Base-by-base conservation (phyloP, 2,113 vertebrate genomes). In the Ictalurus punctatus region DNA sequence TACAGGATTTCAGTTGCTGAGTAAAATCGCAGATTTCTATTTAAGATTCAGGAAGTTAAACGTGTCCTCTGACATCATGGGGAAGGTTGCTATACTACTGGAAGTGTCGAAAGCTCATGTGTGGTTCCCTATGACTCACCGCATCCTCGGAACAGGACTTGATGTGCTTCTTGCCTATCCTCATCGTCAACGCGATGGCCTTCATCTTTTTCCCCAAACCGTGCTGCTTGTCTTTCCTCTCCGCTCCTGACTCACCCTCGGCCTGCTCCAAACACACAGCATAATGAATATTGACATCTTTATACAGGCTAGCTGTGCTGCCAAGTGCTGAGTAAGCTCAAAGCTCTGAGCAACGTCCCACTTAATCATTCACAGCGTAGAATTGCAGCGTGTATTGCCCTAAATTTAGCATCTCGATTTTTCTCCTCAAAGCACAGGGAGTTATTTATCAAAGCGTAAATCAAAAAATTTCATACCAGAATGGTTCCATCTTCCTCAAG, bases 121-220 rank as follows among this genome's bases (percentile, higher is more conserved):
- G 58, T 25, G 58, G 16, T 30, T 61, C 16, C 4, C 27, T 27
- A 61, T 85, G 37, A 94, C 95, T 97, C 94, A 99, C 98, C 84
- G 89, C 94, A 44, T 98, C 98, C 86, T 98, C 98, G 2, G 96
- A 96, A 16, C 96, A 94, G 27, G 96, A 96, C 93, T 98, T 98
- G 91, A 92, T 92, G 54, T 97, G 97, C 90, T 98, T 99, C 94
- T 96, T 99, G 40, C 96, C 96, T 95, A 97, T 97, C 95, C 95
- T 99, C 91, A 99, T 99, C 79, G 98, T 99, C 92, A 98, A 94
- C 17, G 98, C 98, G 93, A 99, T 99, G 48, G 95, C 96, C 92
- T 97, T 97, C 97, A 99, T 98, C 94, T 97, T 99, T 94, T 98
- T 99, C 25, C 97, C 94, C 90, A 99, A 89, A 88, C 96, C 93